Evolutionary conservation across 2,888 invertebrate genomes (phyloP), one percentile per base, ranked within the genome.

Genomic region (Leptinotarsa haldemani): DNA sequence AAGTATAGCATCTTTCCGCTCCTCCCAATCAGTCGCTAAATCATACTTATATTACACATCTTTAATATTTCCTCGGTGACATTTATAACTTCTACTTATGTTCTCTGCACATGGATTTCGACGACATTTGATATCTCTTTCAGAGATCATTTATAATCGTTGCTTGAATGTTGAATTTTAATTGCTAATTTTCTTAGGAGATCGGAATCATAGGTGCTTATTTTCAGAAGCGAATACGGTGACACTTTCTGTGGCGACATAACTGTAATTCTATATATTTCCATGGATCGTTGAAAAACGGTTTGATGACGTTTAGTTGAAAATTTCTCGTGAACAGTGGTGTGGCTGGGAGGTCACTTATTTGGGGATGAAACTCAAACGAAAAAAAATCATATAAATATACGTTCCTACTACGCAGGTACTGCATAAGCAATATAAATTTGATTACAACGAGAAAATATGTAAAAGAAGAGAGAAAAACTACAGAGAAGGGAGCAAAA

Each of bases 151-250:
- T 67, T 56, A 68, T 71, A 74, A 74, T 71, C 71, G 70, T 63
- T 13, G 46, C 65, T 64, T 63, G 67, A 56, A 56, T 50, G 74
- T 75, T 74, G 72, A 74, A 70, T 73, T 74, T 75, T 77, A 75
- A 77, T 75, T 74, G 75, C 72, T 70, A 68, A 77, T 77, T 77
- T 77, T 68, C 65, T 68, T 67, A 30, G 40, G 20, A 46, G 68
- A 58, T 68, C n/a, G 20, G n/a, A 40, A 68, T 48, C 47, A n/a
- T 56, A 3, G 12, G 46, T 20, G 56, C 22, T 7, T 52, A 40
- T n/a, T 56, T 46, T 18, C 56, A 68, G 46, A 22, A 68, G 68
- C 53, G 40, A 56, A 56, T 20, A 16, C 40, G 46, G 56, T 68
- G 16, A 67, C 53, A 53, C 52, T 40, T 68, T 68, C 56, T 68